phyloP scores from a whole-genome alignment of 2,113 vertebrate species.

The Sisor rabdophorus region DNA sequence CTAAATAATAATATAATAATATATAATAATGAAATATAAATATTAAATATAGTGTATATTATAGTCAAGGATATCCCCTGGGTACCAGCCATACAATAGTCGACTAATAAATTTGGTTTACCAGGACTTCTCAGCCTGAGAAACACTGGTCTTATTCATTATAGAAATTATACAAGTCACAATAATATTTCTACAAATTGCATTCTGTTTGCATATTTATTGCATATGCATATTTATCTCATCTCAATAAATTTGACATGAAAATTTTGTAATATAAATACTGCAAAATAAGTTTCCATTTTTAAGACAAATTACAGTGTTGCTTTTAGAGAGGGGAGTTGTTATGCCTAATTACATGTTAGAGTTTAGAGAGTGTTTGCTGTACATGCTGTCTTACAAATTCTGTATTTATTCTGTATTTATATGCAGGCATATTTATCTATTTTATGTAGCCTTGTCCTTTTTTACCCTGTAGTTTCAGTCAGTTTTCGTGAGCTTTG shows the following conservation, averaged over 20 bases:
- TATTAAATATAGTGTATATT: no score
- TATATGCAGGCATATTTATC: neutral
- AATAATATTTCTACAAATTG: neutral
- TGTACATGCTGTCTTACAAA: neutral
- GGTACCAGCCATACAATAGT: neutral
- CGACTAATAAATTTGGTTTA: constrained; percentile 13
- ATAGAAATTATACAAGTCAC: constrained; percentile 16
- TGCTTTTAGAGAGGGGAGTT: neutral
- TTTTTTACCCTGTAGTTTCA: neutral
- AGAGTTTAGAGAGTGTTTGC: neutral
- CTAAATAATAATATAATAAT: no score
- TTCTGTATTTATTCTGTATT: neutral
- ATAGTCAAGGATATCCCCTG: neutral
- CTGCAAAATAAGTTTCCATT: constrained; percentile 6
- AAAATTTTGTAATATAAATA: constrained; percentile 20
- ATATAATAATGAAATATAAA: no score
- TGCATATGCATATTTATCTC: neutral
- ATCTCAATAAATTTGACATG: constrained; percentile 5
- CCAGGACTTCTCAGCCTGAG: constrained; percentile 2
- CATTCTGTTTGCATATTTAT: constrained; percentile 17
- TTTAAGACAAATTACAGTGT: constrained; percentile 9
- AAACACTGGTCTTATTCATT: neutral
- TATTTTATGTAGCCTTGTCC: neutral
- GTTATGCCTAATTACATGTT: constrained; percentile 18
- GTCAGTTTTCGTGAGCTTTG: neutral